These are phyloP conservation scores for Pantala flavescens DNA, from an alignment of 1,140 invertebrate genomes.

Conservation along the genomic window DNA sequence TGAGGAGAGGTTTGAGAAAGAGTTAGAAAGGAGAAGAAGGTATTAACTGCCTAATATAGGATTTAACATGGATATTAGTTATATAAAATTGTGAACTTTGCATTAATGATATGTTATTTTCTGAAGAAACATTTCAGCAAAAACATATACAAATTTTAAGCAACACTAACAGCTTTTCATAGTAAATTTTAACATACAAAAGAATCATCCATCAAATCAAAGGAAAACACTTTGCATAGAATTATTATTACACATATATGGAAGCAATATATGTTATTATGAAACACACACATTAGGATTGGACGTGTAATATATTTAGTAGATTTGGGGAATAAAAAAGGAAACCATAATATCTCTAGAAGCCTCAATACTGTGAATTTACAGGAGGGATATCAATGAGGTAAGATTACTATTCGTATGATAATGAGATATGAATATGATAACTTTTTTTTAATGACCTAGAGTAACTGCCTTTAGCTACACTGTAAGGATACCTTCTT, in stretches of 20 bases:
- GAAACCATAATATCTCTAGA: not conserved
- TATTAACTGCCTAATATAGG: too few relatives aligned
- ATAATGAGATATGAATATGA: not conserved
- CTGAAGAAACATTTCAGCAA: not conserved
- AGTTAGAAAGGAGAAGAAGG: not conserved
- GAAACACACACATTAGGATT: not conserved
- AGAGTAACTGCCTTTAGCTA: not conserved
- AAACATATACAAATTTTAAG: too few relatives aligned
- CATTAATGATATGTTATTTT: slow-evolving; percentile 3
- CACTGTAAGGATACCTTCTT: not conserved
- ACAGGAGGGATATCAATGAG: slow-evolving; percentile 8
- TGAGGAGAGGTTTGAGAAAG: not conserved
- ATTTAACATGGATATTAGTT: too few relatives aligned
- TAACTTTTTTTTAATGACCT: not conserved
- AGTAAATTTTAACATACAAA: too few relatives aligned
- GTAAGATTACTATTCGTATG: slow-evolving; percentile 2
- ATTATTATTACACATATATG: too few relatives aligned
- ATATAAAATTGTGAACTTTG: not conserved
- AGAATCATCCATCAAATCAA: too few relatives aligned
- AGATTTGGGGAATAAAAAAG: not conserved
- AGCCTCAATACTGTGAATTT: not conserved
- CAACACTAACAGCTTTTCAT: too few relatives aligned
- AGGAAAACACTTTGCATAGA: too few relatives aligned
- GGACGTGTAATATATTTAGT: slow-evolving; percentile 6
- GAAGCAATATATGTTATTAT: too few relatives aligned